phyloP scores from a whole-genome alignment of 2,113 vertebrate species.

The Halcyon senegalensis region DNA sequence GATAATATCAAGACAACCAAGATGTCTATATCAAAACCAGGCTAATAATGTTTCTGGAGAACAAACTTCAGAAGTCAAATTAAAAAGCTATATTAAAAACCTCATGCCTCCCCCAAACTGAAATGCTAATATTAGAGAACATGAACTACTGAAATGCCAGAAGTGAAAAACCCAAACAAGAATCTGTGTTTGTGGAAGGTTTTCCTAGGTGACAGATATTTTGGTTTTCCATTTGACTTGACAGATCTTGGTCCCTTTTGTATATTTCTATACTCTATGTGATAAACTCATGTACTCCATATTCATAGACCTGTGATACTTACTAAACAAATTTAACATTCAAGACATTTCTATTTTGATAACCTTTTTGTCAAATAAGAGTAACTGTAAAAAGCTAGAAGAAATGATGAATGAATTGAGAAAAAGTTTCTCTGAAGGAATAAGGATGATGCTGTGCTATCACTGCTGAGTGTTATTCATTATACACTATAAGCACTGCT shows the following conservation, averaged over 20 bases:
- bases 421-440: constrained; percentile 20
- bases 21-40: neutral
- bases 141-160: neutral
- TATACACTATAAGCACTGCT: constrained; percentile 20
- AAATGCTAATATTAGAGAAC: neutral
- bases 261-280: neutral
- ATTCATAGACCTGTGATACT: neutral
- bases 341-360: constrained; percentile 37
- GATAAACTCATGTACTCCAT: neutral
- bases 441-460: constrained; percentile 33
- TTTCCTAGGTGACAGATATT: neutral
- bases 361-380: constrained; percentile 22
- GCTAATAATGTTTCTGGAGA: neutral
- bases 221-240: neutral
- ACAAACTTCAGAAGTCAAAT: neutral
- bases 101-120: neutral
- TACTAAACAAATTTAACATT: constrained; percentile 37
- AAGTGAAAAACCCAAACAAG: neutral
- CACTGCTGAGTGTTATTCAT: constrained; percentile 43
- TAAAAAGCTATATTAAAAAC: neutral
- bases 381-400: constrained; percentile 21
- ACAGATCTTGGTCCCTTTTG: neutral
- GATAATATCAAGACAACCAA: neutral
- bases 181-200: neutral
- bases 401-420: constrained; percentile 40